Percentiles rank a stretch among this genome's conserved stretches.
phyloP scores from a whole-genome alignment of 2,113 vertebrate species.

The Anseranas semipalmata region DNA sequence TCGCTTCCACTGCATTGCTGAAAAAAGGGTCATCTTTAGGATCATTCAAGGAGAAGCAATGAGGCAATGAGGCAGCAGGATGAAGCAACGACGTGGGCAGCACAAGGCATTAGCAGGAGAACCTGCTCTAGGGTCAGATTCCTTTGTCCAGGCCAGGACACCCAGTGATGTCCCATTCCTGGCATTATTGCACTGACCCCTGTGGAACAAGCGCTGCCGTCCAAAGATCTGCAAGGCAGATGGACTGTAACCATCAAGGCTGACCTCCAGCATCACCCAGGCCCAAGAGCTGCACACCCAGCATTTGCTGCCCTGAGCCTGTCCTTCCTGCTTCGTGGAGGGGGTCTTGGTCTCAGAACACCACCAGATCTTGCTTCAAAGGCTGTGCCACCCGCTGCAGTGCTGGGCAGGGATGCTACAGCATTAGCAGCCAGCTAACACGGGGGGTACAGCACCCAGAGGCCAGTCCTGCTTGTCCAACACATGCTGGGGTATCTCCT shows the following conservation, averaged over 20 bases:
- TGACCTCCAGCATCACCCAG: background rate
- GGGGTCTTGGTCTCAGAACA: background rate
- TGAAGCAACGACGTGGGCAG: background rate
- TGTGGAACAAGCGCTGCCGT: background rate
- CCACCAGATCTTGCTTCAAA: background rate
- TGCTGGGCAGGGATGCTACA: background rate
- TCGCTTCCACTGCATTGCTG: background rate
- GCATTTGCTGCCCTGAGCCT: background rate
- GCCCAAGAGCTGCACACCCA: background rate
- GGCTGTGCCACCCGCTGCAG: background rate
- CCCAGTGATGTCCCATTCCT: background rate
- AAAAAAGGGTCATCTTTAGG: background rate
- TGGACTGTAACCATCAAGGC: background rate
- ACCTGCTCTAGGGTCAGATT: background rate
- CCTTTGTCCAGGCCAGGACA: background rate
- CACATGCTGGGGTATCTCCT: background rate
- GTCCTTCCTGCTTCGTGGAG: background rate
- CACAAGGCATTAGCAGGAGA: background rate
- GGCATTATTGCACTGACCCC: background rate
- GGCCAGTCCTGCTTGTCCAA: background rate
- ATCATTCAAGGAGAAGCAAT: background rate
- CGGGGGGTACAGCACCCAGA: background rate
- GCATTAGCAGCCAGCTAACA: background rate
- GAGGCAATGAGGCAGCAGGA: background rate
- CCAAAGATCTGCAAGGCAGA: background rate